Evolutionary conservation across 2,797 vertebrate species (phyloP).

Genomic region (Cossypha polioptera): DNA sequence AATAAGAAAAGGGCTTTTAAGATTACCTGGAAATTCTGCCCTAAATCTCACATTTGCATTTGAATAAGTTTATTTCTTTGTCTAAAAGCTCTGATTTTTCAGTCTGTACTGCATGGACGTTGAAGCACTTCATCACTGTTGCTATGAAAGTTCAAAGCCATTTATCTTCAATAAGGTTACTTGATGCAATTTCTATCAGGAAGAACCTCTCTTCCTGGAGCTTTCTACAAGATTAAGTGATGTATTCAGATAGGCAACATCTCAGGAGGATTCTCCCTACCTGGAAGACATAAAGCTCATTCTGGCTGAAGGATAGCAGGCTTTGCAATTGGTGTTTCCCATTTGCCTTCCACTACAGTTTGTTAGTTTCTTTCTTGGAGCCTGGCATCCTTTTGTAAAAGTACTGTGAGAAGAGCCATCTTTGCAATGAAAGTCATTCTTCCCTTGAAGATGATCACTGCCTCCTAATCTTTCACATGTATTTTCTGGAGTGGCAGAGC

Average conservation of each 20-base stretch:
- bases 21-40: background rate
- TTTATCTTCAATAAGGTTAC: constrained; percentile 50
- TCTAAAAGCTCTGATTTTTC: constrained; percentile 35
- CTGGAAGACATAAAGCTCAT: background rate
- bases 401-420: background rate
- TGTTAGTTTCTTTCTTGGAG: background rate
- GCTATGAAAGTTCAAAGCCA: constrained; percentile 59
- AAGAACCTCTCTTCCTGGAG: constrained; percentile 8
- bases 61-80: constrained; percentile 45
- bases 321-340: background rate
- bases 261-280: constrained; percentile 9
- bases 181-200: constrained; percentile 50
- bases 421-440: background rate
- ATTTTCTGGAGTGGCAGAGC: background rate
- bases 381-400: background rate
- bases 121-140: constrained; percentile 53
- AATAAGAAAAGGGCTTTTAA: background rate
- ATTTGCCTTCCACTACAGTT: background rate
- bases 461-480: background rate
- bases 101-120: background rate
- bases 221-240: constrained; percentile 59
- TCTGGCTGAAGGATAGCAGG: background rate
- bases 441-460: background rate
- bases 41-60: background rate
- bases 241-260: constrained; percentile 22